phyloP scores from a whole-genome alignment of 2,888 invertebrate genomes.

The Drosophila multiciliata region DNA sequence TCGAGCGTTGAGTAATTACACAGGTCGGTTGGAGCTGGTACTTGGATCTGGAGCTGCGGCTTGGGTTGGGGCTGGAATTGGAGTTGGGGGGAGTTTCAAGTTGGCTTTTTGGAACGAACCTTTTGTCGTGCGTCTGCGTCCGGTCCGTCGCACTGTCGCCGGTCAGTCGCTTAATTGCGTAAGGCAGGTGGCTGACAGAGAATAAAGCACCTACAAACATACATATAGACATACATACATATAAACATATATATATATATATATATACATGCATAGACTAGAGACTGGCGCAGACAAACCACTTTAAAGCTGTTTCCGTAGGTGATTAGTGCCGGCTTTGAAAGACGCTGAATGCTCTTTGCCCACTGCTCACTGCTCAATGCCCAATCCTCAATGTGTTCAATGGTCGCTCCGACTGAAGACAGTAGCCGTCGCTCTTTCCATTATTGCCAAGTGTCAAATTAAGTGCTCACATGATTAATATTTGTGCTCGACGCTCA shows the following conservation, averaged over 20 bases:
- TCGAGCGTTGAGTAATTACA: slow-evolving; percentile 77
- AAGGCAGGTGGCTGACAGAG: slow-evolving; percentile 77
- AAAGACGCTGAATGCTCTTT: slow-evolving; percentile 9
- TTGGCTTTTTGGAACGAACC: slow-evolving; percentile 58
- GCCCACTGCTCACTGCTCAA: slow-evolving; percentile 23
- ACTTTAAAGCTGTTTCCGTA: slow-evolving; percentile 77
- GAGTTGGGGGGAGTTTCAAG: slow-evolving; percentile 31
- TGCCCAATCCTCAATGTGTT: slow-evolving; percentile 14
- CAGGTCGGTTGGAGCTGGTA: slow-evolving; percentile 35
- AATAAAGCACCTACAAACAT: slow-evolving; percentile 65
- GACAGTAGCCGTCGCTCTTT: slow-evolving; percentile 63
- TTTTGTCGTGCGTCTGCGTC: slow-evolving; percentile 63
- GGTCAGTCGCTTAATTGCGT: slow-evolving; percentile 74
- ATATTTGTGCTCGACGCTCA: slow-evolving; percentile 50
- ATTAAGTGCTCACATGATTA: slow-evolving; percentile 78
- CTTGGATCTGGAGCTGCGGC: slow-evolving; percentile 1
- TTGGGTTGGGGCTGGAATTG: slow-evolving; percentile 3
- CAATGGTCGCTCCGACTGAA: slow-evolving; percentile 8
- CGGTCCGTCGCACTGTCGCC: slow-evolving; percentile 40
- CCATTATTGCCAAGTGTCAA: slow-evolving; percentile 80
- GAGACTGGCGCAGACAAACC: slow-evolving; percentile 57
- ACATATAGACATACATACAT: background rate
- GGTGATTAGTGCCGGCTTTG: slow-evolving; percentile 72
- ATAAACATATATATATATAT: background rate
- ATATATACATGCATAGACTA: background rate